Base-by-base conservation (phyloP, 2,113 vertebrate species). In the Piliocolobus tephrosceles region DNA sequence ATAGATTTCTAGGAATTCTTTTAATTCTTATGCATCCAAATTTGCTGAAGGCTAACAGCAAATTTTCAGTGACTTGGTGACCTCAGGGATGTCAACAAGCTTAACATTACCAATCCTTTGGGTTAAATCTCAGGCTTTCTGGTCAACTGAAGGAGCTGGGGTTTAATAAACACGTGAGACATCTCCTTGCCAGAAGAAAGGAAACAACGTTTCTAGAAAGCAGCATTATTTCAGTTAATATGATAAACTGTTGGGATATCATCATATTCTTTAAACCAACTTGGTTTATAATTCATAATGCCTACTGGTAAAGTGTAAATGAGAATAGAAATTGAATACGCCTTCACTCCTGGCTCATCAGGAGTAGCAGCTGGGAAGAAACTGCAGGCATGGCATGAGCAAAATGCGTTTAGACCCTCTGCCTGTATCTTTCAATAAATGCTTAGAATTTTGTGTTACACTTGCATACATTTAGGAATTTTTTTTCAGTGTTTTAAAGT, bases 261-360 rank as follows among this genome's bases (percentile, higher is more conserved):
- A 18, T 38, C 95, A 8, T 8, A 22, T 20, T 79, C 47, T 7
- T 47, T 45, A 25, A 35, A 16, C 43, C 0, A 5, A 6, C 81
- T 3, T 58, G 38, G 5, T 43, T 22, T 20, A 68, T 20, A 1
- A 45, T n/a, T 55, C 50, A 25, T n/a, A 1, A 5, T 22, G 22
- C 40, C 81, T n/a, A 0, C 73, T 11, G 73, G 64, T 8, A 3
- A 22, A 1, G 78, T 2, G 32, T 43, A 25, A 61, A 57, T 70
- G 87, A 84, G 95, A 72, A 25, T 0, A 50, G 79, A 73, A 57
- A 43, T 47, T 0, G 40, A 12, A 3, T 27, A 50, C 13, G 27
- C 43, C 6, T 23, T 76, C n/a, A 1, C 23, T 25, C 10, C n/a
- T 1, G 0, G 25, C 47, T 10, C 16, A 0, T 9, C 9, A 0